Conservation (phyloP, 1,140 invertebrate genomes). For the Hycleus cichorii region DNA sequence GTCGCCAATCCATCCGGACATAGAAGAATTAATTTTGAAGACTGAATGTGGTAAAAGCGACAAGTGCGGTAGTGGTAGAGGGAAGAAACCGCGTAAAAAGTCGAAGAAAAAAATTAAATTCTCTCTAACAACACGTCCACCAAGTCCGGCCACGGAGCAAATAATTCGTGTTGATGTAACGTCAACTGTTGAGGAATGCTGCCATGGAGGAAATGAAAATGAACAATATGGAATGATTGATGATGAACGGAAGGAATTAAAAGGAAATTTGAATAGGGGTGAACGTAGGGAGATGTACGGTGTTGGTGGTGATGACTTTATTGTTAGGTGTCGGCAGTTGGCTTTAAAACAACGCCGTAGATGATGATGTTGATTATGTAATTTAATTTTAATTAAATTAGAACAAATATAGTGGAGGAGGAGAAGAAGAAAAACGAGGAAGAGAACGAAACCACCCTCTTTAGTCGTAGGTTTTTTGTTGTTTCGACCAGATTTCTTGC, state of each 20-base stretch:
- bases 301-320: constrained; percentile 21
- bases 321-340: constrained; percentile 24
- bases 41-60: constrained; percentile 7
- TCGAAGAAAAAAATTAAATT: constrained; percentile 31
- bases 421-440: too few relatives aligned
- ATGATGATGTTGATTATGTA: too few relatives aligned
- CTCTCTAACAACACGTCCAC: constrained; percentile 21
- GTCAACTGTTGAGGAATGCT: constrained; percentile 28
- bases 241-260: constrained; percentile 7
- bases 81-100: constrained; percentile 15
- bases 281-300: background rate
- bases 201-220: constrained; percentile 1
- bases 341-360: background rate
- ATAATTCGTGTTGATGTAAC: constrained; percentile 38
- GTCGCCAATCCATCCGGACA: background rate
- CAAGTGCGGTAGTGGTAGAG: constrained; percentile 10
- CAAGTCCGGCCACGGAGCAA: constrained; percentile 37
- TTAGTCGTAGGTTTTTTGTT: too few relatives aligned
- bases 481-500: too few relatives aligned
- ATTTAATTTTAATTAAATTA: too few relatives aligned
- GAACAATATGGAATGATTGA: constrained; percentile 1
- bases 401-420: too few relatives aligned
- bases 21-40: constrained; percentile 1
- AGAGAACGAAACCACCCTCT: too few relatives aligned
- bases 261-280: constrained; percentile 1